These are phyloP conservation scores for Babyrousa celebensis DNA, from an alignment of 2,797 vertebrate genomes.

Conservation along the genomic window DNA sequence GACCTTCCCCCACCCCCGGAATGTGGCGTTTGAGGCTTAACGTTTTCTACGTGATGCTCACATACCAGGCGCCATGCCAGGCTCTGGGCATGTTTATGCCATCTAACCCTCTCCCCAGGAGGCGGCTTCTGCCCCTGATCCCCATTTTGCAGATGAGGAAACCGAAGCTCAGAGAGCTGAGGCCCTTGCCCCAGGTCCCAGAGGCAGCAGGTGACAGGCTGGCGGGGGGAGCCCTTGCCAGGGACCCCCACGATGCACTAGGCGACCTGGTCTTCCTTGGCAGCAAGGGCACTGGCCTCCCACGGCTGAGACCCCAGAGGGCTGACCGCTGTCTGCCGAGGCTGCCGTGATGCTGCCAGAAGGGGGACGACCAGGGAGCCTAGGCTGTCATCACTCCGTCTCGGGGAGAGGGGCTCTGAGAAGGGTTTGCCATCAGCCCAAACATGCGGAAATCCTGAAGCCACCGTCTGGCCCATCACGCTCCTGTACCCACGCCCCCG, in stretches of 20 bases:
- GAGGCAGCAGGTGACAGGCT: not conserved
- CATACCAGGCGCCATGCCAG: not conserved
- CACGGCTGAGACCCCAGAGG: not conserved
- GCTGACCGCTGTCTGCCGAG: not conserved
- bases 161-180: not conserved
- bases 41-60: not conserved
- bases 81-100: not conserved
- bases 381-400: not conserved
- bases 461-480: not conserved
- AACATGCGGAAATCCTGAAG: conserved; percentile 48
- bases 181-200: not conserved
- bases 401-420: conserved; percentile 22
- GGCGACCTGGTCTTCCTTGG: not conserved
- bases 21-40: not conserved
- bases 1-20: not conserved
- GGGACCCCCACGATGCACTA: not conserved
- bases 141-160: not conserved
- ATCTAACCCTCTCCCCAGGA: not conserved
- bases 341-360: rapidly evolving
- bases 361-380: not conserved
- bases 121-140: not conserved
- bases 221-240: not conserved
- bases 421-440: not conserved
- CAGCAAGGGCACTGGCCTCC: rapidly evolving
- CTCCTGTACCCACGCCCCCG: not conserved